Base-by-base conservation (phyloP, 2,888 invertebrate species). In the Julus scandinavius region DNA sequence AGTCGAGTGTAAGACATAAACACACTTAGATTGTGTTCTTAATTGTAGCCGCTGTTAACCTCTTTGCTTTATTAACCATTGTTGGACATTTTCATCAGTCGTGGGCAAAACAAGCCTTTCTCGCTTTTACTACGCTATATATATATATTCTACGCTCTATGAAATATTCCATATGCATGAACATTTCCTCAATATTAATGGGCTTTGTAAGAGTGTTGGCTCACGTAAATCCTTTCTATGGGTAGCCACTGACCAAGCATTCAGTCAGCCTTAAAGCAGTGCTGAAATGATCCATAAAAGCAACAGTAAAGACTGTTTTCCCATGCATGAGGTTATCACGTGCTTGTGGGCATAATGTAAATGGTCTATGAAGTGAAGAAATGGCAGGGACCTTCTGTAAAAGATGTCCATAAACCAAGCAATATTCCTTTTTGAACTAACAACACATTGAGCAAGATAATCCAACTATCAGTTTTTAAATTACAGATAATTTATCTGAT, bases 1-100 rank as follows among this genome's bases (percentile, higher is more conserved):
- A 72, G 20, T 72, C 63, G 63, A 72, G 63, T 72, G 63, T 72
- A n/a, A 72, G 63, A 72, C 63, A 72, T 72, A 72, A 72, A 72
- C 63, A 72, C 63, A 20, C 63, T 72, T 72, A 72, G 63, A 72
- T 72, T 72, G 63, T 29, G n/a, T 72, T 72, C 63, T 72, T 72
- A 72, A 72, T 72, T 72, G 63, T 72, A n/a, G 63, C 1, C 63
- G 4, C 63, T 54, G 20, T 72, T n/a, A n/a, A n/a, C 63, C 63
- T 72, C 63, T 72, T 72, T 5, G 20, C 63, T 20, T n/a, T 72
- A n/a, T 72, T 72, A 20, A 72, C 63, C 54, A 15, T 54, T 54
- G 54, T 54, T 11, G 11, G 4, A 11, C 15, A 15, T 54, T 9
- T 54, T 7, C 20, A 72, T n/a, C n/a, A 72, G 63, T 72, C 20